Percentiles rank a stretch among this genome's conserved stretches.
Evolutionary conservation across 30 jellyfish, hydroid and myxozoan species (phyloP).

Genomic region (Aurelia sp.): DNA sequence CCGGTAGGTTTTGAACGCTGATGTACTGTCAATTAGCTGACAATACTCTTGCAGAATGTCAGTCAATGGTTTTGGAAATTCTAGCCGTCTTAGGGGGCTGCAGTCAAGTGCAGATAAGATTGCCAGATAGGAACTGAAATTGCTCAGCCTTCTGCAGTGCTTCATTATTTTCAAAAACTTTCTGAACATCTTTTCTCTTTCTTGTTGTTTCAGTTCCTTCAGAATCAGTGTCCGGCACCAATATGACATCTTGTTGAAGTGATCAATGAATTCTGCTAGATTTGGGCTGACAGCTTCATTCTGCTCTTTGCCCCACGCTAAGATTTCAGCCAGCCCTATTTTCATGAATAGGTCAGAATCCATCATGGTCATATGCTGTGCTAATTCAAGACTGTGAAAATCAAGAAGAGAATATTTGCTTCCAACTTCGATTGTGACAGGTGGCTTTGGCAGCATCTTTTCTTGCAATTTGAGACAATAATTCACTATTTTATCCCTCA

Average conservation of each 20-base stretch:
- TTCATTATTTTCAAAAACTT: slow-evolving; percentile 91
- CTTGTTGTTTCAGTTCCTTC: slow-evolving; percentile 91
- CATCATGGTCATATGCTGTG: slow-evolving; percentile 93
- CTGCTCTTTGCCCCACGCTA: slow-evolving; percentile 99
- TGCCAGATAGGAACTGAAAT: slow-evolving; percentile 94
- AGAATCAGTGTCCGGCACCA: slow-evolving; percentile 93
- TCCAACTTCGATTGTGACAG: slow-evolving; percentile 36
- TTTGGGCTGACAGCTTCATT: slow-evolving; percentile 95
- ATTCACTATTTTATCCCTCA: slow-evolving; percentile 91
- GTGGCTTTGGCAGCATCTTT: slow-evolving; percentile 63
- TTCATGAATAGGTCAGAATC: slow-evolving; percentile 93
- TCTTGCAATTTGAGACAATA: slow-evolving; percentile 91
- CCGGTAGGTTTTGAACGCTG: slow-evolving; percentile 93
- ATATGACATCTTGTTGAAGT: slow-evolving; percentile 95
- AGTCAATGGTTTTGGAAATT: slow-evolving; percentile 94
- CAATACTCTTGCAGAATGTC: slow-evolving; percentile 84
- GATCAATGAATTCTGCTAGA: slow-evolving; percentile 91
- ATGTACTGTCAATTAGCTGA: slow-evolving; percentile 88
- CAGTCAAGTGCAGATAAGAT: slow-evolving; percentile 95
- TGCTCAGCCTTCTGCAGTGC: slow-evolving; percentile 76
- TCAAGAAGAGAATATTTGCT: slow-evolving; percentile 69
- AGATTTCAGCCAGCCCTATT: slow-evolving; percentile 93
- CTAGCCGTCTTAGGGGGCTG: slow-evolving; percentile 92
- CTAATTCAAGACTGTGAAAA: slow-evolving; percentile 86
- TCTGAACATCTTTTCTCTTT: slow-evolving; percentile 87